Evolutionary conservation across 2,888 invertebrate species (phyloP).

Genomic region (Euplexia lucipara): DNA sequence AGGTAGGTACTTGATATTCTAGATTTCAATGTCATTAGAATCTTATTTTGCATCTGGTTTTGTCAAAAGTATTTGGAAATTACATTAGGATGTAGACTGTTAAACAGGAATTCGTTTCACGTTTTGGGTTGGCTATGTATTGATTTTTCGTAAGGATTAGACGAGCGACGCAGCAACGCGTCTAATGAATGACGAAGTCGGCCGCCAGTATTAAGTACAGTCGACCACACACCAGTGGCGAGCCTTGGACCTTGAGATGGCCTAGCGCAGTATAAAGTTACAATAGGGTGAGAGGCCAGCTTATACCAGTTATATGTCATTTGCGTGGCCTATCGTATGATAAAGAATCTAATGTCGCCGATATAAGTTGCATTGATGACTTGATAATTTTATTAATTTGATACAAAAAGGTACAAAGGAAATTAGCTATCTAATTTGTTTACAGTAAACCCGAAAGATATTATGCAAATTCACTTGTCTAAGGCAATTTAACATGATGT

Average conservation of each 20-base stretch:
- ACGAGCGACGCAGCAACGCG: conserved; percentile 16
- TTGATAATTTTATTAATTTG: background rate
- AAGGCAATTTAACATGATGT: conserved; percentile 24
- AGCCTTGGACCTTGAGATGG: no score
- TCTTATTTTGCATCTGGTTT: conserved; percentile 16
- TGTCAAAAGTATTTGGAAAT: conserved; percentile 13
- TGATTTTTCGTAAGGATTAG: conserved; percentile 47
- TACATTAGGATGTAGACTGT: conserved; percentile 6
- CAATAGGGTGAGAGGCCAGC: no score
- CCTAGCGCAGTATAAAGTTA: no score
- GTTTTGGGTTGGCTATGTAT: conserved; percentile 36
- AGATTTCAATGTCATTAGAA: conserved; percentile 45
- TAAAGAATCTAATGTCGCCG: background rate
- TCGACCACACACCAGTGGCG: no score
- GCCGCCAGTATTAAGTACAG: background rate
- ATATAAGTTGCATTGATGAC: background rate
- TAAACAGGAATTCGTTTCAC: conserved; percentile 9
- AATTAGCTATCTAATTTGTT: background rate
- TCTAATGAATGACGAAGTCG: conserved; percentile 29
- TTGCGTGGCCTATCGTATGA: background rate
- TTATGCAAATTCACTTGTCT: conserved; percentile 22
- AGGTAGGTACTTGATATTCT: conserved; percentile 37
- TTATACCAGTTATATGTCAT: no score
- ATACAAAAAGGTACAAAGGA: background rate
- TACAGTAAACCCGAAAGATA: conserved; percentile 5